Evolutionary conservation across 2,797 vertebrate species (phyloP).

Genomic region (Enteromius anoplus): DNA sequence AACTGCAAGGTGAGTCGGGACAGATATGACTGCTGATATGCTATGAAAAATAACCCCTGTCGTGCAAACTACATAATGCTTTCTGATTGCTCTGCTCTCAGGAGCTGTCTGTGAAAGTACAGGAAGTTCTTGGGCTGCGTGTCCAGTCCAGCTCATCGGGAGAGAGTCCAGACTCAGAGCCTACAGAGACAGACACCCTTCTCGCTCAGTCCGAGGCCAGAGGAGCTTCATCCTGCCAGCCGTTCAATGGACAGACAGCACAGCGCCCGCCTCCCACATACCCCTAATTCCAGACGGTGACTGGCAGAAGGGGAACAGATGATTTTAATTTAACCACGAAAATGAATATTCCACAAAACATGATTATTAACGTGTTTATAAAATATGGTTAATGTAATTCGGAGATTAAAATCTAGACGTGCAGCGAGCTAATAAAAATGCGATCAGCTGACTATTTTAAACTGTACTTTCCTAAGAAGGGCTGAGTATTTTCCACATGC

Average conservation of each 20-base stretch:
- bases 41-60: not conserved
- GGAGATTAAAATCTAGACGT: conserved; percentile 3
- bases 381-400: conserved; percentile 14
- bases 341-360: not conserved
- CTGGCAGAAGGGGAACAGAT: not conserved
- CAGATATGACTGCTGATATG: conserved; percentile 5
- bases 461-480: conserved; percentile 37
- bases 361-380: not conserved
- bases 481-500: conserved; percentile 1
- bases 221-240: conserved; percentile 66
- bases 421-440: not conserved
- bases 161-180: conserved; percentile 68
- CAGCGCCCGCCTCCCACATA: conserved; percentile 64
- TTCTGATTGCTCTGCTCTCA: conserved; percentile 54
- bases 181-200: conserved; percentile 62
- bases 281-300: conserved; percentile 59
- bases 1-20: conserved; percentile 70
- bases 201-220: conserved; percentile 68
- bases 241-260: conserved; percentile 66
- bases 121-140: conserved; percentile 83
- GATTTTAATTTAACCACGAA: not conserved
- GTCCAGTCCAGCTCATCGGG: conserved; percentile 65
- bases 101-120: conserved; percentile 86
- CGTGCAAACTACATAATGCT: not conserved
- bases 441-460: conserved; percentile 9